Percentiles rank a stretch among this genome's conserved stretches.
phyloP scores from a whole-genome alignment of 2,797 vertebrate genomes.

The Hoplostethus mediterraneus region DNA sequence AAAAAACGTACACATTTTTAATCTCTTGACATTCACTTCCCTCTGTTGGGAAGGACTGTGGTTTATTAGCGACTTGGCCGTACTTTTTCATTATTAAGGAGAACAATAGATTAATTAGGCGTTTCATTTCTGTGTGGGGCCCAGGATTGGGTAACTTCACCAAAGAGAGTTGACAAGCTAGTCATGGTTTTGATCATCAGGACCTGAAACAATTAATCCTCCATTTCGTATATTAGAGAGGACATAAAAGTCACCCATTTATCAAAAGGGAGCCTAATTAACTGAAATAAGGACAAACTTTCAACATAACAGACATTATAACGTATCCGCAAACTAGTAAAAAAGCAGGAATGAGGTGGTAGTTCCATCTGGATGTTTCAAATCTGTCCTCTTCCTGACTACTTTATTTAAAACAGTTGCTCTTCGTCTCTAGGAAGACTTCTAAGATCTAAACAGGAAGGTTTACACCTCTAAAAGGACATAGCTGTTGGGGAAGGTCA shows the following conservation, averaged over 20 bases:
- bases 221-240: slow-evolving; percentile 74
- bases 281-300: slow-evolving; percentile 77
- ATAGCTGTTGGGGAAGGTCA: slow-evolving; percentile 72
- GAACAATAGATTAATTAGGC: slow-evolving; percentile 80
- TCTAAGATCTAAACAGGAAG: slow-evolving; percentile 62
- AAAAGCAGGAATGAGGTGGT: slow-evolving; percentile 62
- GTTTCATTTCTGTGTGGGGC: slow-evolving; percentile 65
- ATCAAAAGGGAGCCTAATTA: slow-evolving; percentile 82
- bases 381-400: slow-evolving; percentile 46
- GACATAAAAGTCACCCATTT: slow-evolving; percentile 79
- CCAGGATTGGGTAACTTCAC: slow-evolving; percentile 64
- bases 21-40: slow-evolving; percentile 57
- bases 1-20: slow-evolving; percentile 41
- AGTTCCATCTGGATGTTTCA: slow-evolving; percentile 68
- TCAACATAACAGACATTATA: slow-evolving; percentile 77
- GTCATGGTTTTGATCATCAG: slow-evolving; percentile 71
- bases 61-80: slow-evolving; percentile 56
- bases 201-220: slow-evolving; percentile 74
- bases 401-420: slow-evolving; percentile 60
- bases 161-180: slow-evolving; percentile 67
- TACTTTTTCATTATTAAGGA: slow-evolving; percentile 60
- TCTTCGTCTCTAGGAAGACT: slow-evolving; percentile 41
- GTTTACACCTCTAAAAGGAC: slow-evolving; percentile 71
- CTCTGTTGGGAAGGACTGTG: slow-evolving; percentile 22
- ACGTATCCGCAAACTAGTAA: slow-evolving; percentile 60